Percentiles rank a stretch among this genome's conserved stretches.
These are phyloP conservation scores for Piezodorus guildinii DNA, from an alignment of 1,140 invertebrate species.

Conservation along the genomic window DNA sequence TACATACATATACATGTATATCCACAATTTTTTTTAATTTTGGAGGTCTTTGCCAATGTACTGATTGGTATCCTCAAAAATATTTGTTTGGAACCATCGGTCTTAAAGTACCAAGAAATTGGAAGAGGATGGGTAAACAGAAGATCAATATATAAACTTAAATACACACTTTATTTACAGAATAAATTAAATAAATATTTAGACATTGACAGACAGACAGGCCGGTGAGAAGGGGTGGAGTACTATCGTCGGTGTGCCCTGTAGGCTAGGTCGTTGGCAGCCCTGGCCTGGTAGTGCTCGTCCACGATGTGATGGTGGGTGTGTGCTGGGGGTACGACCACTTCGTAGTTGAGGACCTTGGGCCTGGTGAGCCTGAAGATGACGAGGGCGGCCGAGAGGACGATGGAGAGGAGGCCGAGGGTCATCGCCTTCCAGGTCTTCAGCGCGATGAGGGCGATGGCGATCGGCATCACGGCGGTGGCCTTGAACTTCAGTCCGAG, in stretches of 20 bases:
- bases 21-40: too few species aligned
- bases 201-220: not conserved
- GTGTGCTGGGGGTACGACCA: slow-evolving; percentile 54
- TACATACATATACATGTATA: too few species aligned
- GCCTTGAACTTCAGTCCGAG: slow-evolving; percentile 74
- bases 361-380: slow-evolving; percentile 76
- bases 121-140: too few species aligned
- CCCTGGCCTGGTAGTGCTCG: slow-evolving; percentile 47
- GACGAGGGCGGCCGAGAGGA: slow-evolving; percentile 52
- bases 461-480: slow-evolving; percentile 63
- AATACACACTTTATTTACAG: too few species aligned
- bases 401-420: slow-evolving; percentile 67
- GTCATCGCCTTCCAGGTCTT: slow-evolving; percentile 81
- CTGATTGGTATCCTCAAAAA: too few species aligned
- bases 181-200: slow-evolving; percentile 3
- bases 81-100: too few species aligned
- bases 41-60: too few species aligned
- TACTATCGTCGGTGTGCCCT: slow-evolving; percentile 38
- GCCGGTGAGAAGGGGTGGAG: not conserved
- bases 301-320: slow-evolving; percentile 40
- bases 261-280: slow-evolving; percentile 52
- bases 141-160: too few species aligned
- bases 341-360: slow-evolving; percentile 67
- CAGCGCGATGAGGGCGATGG: slow-evolving; percentile 64
- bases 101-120: too few species aligned